Conservation (phyloP, 2,888 invertebrate genomes). For the Tetragnatha montana region DNA sequence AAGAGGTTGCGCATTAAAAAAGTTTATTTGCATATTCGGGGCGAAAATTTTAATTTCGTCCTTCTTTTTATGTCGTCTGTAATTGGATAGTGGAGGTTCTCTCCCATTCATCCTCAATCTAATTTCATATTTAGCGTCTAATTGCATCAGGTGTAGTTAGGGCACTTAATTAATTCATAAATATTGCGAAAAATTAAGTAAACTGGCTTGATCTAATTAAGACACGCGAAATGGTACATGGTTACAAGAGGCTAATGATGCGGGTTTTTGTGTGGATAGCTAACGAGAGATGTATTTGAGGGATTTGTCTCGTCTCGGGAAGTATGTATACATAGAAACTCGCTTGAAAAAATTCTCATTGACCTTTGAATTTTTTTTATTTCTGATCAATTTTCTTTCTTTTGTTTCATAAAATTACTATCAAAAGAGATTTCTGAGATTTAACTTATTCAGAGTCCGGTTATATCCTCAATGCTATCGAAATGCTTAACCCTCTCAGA, state of each 20-base stretch:
- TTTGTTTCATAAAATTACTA: not conserved
- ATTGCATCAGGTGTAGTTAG: slow-evolving; percentile 37
- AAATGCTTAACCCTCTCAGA: too few species aligned
- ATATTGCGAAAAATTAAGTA: slow-evolving; percentile 42
- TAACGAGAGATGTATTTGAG: slow-evolving; percentile 14
- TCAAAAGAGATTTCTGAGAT: too few species aligned
- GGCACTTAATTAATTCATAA: slow-evolving; percentile 48
- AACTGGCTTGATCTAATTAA: slow-evolving; percentile 37
- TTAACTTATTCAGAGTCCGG: too few species aligned
- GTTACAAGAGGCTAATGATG: slow-evolving; percentile 31
- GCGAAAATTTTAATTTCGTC: slow-evolving; percentile 26
- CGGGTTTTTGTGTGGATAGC: slow-evolving; percentile 13
- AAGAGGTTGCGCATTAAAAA: slow-evolving; percentile 34
- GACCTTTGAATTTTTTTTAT: not conserved
- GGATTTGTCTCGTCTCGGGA: not conserved
- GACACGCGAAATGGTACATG: slow-evolving; percentile 14
- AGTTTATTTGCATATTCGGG: slow-evolving; percentile 31
- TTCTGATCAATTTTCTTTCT: not conserved
- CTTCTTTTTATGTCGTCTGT: slow-evolving; percentile 27
- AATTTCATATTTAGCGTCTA: slow-evolving; percentile 45
- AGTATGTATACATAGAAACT: too few species aligned
- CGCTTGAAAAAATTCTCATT: not conserved
- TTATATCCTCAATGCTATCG: too few species aligned
- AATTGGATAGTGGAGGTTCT: slow-evolving; percentile 23
- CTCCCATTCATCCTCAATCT: slow-evolving; percentile 27